Percentiles rank a stretch among this genome's conserved stretches.
These are phyloP conservation scores for Limosa lapponica DNA, from an alignment of 2,797 vertebrate genomes.

Conservation along the genomic window DNA sequence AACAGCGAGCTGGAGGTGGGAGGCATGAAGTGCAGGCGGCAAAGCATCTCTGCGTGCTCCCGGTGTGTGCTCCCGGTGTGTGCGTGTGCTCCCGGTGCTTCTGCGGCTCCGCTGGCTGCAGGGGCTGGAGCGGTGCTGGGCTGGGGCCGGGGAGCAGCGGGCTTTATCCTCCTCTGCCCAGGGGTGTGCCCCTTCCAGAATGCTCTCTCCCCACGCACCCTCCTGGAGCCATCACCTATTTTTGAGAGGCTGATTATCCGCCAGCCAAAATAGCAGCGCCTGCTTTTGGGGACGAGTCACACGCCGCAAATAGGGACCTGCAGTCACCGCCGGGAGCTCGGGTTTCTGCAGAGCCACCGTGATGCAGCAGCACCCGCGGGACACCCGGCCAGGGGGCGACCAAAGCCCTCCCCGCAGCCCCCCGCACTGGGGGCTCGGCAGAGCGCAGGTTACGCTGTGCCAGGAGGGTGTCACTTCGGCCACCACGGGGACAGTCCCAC, in stretches of 20 bases:
- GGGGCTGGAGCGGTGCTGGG: neutral
- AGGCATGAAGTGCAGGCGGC: constrained; percentile 47
- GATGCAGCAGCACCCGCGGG: neutral
- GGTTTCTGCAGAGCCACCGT: constrained; percentile 52
- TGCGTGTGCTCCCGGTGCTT: neutral
- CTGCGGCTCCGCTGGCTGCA: neutral
- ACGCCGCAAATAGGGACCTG: constrained; percentile 36
- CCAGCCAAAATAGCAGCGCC: constrained; percentile 53
- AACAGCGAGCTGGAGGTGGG: neutral
- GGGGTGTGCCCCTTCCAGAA: constrained; percentile 66
- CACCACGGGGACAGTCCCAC: neutral
- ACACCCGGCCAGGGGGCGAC: fast-evolving
- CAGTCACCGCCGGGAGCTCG: neutral
- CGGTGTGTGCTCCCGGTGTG: neutral
- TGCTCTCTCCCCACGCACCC: constrained; percentile 30
- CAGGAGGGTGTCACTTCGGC: fast-evolving
- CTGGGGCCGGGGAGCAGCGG: neutral
- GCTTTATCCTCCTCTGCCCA: constrained; percentile 29
- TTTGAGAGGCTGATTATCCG: constrained; percentile 51
- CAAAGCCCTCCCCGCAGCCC: neutral
- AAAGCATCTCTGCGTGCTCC: constrained; percentile 47
- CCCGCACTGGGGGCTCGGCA: fast-evolving
- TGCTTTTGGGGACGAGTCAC: constrained; percentile 24
- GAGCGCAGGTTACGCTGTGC: fast-evolving
- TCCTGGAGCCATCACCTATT: constrained; percentile 54